These are phyloP conservation scores for Heterocephalus glaber DNA, from an alignment of 2,113 vertebrate genomes.

Conservation along the genomic window DNA sequence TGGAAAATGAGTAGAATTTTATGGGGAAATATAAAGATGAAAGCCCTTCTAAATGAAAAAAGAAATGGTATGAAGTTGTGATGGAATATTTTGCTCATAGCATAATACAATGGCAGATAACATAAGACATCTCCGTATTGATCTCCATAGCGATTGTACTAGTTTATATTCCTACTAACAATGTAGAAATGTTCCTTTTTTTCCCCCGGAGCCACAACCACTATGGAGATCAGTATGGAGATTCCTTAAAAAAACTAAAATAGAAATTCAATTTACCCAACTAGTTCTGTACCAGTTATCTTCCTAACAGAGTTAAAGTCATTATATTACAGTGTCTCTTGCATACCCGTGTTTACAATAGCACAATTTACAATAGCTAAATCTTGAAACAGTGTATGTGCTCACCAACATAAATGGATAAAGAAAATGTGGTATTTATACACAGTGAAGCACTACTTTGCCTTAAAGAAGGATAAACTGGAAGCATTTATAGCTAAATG, in stretches of 20 bases:
- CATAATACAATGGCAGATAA: neutral
- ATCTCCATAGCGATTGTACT: neutral
- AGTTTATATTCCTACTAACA: neutral
- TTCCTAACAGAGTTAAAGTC: neutral
- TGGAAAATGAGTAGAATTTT: neutral
- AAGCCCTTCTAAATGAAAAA: neutral
- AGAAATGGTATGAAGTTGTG: neutral
- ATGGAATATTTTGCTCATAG: neutral
- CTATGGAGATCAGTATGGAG: neutral
- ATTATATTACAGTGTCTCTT: neutral
- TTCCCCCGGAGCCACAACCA: neutral
- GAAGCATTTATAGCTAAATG: neutral
- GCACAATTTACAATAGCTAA: neutral
- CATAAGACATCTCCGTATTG: neutral
- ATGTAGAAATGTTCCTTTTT: neutral
- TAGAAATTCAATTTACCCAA: neutral
- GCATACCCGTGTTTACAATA: neutral
- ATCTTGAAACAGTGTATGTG: neutral
- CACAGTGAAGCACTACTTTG: neutral
- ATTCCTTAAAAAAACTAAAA: neutral
- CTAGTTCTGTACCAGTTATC: neutral
- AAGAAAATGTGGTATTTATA: neutral
- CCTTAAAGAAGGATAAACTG: neutral
- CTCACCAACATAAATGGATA: neutral
- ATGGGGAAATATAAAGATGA: neutral